Evolutionary conservation across 2,797 vertebrate genomes (phyloP).

Genomic region (Hydrocynus forskahlii): DNA sequence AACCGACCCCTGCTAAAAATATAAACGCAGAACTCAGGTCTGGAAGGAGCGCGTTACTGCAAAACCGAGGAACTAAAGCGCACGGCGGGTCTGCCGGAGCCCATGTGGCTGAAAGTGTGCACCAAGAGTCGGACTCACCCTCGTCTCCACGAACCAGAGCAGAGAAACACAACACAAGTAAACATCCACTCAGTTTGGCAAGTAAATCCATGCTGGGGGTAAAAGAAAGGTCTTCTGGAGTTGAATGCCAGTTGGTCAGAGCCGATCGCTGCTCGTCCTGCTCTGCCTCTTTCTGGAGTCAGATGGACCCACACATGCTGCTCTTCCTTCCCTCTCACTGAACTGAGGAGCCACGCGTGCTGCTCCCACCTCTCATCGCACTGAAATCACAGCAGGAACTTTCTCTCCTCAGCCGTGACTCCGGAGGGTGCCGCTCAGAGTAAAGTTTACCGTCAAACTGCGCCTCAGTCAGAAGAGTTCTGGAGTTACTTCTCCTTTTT

Average conservation of each 20-base stretch:
- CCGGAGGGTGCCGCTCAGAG: not conserved
- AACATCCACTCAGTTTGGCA: conserved; percentile 76
- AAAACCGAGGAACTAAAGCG: no score
- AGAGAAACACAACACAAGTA: conserved; percentile 74
- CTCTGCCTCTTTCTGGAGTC: not conserved
- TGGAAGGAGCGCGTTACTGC: not conserved
- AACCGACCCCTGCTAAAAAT: not conserved
- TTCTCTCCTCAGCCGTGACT: not conserved
- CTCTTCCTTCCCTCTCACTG: not conserved
- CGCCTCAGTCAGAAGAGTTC: not conserved
- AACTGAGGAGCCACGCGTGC: not conserved
- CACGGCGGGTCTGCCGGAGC: not conserved
- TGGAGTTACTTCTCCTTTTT: not conserved
- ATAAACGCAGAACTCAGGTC: not conserved
- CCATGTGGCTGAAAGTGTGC: not conserved
- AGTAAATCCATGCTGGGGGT: conserved; percentile 79
- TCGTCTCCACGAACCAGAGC: conserved; percentile 73
- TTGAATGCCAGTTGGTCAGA: not conserved
- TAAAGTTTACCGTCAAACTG: not conserved
- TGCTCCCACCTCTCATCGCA: not conserved
- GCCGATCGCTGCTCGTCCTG: not conserved
- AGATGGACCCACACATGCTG: not conserved
- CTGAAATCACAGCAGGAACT: not conserved
- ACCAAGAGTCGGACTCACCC: conserved; percentile 73
- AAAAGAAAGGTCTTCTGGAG: conserved; percentile 13